phyloP scores from a whole-genome alignment of 2,888 invertebrate species.

The Epinotia ramella region DNA sequence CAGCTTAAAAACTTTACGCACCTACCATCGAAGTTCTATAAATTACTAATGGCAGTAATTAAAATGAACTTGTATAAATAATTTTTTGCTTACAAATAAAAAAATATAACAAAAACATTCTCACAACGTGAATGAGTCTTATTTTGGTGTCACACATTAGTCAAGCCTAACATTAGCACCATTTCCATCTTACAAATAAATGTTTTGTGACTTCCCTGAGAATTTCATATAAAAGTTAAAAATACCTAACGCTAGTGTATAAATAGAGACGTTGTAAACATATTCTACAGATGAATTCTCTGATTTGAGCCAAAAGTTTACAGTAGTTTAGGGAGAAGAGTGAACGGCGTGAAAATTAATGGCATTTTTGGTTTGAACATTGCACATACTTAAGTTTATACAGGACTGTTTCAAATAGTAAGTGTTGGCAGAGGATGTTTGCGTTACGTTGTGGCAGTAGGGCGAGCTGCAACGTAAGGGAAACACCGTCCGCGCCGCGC shows the following conservation, averaged over 20 bases:
- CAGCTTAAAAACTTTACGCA: conserved; percentile 63
- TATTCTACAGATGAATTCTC: conserved; percentile 72
- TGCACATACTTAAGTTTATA: conserved; percentile 77
- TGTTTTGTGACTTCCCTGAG: conserved; percentile 84
- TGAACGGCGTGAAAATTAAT: conserved; percentile 77
- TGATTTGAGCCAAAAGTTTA: conserved; percentile 82
- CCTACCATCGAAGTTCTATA: conserved; percentile 71
- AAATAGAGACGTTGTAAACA: conserved; percentile 77
- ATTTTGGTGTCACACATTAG: conserved; percentile 84
- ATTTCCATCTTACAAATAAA: conserved; percentile 82
- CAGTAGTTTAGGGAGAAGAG: conserved; percentile 70
- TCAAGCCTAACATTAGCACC: conserved; percentile 84
- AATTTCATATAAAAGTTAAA: conserved; percentile 84
- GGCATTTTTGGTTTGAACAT: conserved; percentile 85
- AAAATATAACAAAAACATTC: conserved; percentile 83
- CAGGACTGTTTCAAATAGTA: conserved; percentile 75
- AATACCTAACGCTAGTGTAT: conserved; percentile 84
- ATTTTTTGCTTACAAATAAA: conserved; percentile 81
- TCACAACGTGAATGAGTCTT: conserved; percentile 81
- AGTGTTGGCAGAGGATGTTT: conserved; percentile 72
- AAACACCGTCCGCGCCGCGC: conserved; percentile 71
- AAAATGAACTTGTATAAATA: conserved; percentile 81
- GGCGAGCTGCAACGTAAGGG: conserved; percentile 74
- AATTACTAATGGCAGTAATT: conserved; percentile 83
- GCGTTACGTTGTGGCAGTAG: conserved; percentile 72